Conservation (phyloP, 1,140 invertebrate species). For the Atta colombica region DNA sequence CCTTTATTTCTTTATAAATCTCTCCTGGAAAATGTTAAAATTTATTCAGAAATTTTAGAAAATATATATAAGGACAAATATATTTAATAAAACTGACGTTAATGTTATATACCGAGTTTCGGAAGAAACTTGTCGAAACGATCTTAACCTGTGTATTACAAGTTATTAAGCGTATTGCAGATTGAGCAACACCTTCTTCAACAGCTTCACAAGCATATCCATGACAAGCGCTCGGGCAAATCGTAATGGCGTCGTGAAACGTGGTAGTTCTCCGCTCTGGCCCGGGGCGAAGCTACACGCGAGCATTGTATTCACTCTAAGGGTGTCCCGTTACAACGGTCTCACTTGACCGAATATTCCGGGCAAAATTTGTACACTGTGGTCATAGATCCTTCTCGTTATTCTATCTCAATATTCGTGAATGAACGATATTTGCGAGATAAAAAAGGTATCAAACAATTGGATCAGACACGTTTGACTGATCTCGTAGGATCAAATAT, state of each 20-base stretch:
- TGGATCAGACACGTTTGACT: not conserved
- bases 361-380: slow-evolving; percentile 40
- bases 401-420: slow-evolving; percentile 23
- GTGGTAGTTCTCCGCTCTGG: slow-evolving; percentile 47
- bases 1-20: not conserved
- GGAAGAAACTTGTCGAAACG: not conserved
- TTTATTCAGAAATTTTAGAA: not conserved
- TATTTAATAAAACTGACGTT: not conserved
- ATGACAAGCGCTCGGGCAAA: slow-evolving; percentile 53
- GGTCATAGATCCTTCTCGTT: slow-evolving; percentile 41
- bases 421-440: not conserved
- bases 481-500: not conserved
- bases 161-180: slow-evolving; percentile 8
- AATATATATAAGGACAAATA: not conserved
- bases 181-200: slow-evolving; percentile 40
- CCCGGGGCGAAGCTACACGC: slow-evolving; percentile 33
- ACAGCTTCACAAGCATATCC: slow-evolving; percentile 54
- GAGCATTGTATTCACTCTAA: slow-evolving; percentile 59
- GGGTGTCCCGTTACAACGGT: slow-evolving; percentile 53
- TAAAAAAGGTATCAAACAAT: slow-evolving; percentile 4
- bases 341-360: slow-evolving; percentile 59
- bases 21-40: not conserved
- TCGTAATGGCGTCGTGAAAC: slow-evolving; percentile 50
- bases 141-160: not conserved
- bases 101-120: not conserved